Evolutionary conservation across 2,797 vertebrate genomes (phyloP).

Genomic region (Hemitrygon akajei): DNA sequence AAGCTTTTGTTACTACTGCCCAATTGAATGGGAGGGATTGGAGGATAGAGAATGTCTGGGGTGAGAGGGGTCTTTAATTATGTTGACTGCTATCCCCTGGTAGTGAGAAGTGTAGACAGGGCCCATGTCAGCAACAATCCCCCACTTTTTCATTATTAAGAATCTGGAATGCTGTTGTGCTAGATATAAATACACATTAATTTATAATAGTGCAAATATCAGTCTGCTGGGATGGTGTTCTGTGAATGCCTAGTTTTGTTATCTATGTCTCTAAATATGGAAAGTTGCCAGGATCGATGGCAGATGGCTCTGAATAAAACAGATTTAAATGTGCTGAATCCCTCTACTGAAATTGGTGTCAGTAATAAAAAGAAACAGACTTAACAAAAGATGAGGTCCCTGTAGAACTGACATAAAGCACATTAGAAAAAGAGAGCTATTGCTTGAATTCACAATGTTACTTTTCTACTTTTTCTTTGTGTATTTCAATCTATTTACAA

Average conservation of each 20-base stretch:
- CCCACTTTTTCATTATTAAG: neutral
- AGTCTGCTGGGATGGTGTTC: neutral
- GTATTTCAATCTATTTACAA: neutral
- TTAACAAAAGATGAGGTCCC: neutral
- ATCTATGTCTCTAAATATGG: neutral
- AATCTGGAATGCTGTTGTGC: too few species aligned
- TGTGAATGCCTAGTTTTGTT: neutral
- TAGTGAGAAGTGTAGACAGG: too few species aligned
- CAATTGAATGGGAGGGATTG: too few species aligned
- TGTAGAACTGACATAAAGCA: neutral
- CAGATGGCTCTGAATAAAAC: constrained; percentile 17
- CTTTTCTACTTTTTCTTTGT: neutral
- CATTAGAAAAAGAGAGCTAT: neutral
- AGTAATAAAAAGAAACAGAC: constrained; percentile 6
- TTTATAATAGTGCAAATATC: neutral
- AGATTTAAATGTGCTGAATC: neutral
- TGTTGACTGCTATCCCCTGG: too few species aligned
- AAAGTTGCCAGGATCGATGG: neutral
- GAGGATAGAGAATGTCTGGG: too few species aligned
- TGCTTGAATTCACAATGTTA: neutral
- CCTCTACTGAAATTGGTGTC: neutral
- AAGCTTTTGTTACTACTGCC: too few species aligned
- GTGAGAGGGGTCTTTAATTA: too few species aligned
- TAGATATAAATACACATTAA: neutral
- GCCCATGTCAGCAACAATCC: neutral